A percentile compares a stretch with the other conserved stretches of the same genome.
Evolutionary conservation across 1,140 invertebrate species (phyloP).

Genomic region (Ditylenchus dipsaci): DNA sequence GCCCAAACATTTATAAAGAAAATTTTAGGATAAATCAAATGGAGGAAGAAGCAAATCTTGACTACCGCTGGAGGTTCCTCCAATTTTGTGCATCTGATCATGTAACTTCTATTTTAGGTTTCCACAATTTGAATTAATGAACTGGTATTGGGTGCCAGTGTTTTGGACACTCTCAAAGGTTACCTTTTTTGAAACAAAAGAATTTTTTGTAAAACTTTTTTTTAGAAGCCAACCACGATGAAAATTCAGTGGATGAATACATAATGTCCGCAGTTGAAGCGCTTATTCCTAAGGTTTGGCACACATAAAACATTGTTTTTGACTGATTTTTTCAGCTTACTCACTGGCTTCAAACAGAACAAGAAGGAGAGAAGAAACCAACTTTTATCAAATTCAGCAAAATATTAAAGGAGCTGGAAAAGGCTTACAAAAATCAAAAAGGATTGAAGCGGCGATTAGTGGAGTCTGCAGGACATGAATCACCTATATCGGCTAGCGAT

Average conservation of each 20-base stretch:
- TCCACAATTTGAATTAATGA: conserved; percentile 23
- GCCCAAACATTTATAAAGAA: not conserved
- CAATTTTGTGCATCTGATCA: too few relatives aligned
- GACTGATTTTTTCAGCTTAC: not conserved
- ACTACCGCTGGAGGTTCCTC: conserved; percentile 22
- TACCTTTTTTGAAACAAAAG: not conserved
- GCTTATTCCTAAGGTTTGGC: too few relatives aligned
- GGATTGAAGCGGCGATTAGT: too few relatives aligned
- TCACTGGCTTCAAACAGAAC: not conserved
- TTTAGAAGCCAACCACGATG: too few relatives aligned
- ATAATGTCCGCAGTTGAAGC: too few relatives aligned
- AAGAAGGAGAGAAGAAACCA: not conserved
- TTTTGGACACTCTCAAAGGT: conserved; percentile 24
- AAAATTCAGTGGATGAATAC: too few relatives aligned
- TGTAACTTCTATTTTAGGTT: too few relatives aligned
- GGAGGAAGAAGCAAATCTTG: conserved; percentile 7
- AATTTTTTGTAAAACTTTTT: too few relatives aligned
- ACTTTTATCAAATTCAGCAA: not conserved
- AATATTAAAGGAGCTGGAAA: not conserved
- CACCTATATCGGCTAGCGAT: not conserved
- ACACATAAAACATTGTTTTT: not conserved
- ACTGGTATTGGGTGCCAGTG: conserved; percentile 18
- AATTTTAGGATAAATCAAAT: conserved; percentile 24
- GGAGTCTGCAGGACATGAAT: not conserved
- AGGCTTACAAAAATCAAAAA: too few relatives aligned